A percentile compares a stretch with the other conserved stretches of the same genome.
phyloP scores from a whole-genome alignment of 1,140 invertebrate genomes.

The Drosophila sechellia region DNA sequence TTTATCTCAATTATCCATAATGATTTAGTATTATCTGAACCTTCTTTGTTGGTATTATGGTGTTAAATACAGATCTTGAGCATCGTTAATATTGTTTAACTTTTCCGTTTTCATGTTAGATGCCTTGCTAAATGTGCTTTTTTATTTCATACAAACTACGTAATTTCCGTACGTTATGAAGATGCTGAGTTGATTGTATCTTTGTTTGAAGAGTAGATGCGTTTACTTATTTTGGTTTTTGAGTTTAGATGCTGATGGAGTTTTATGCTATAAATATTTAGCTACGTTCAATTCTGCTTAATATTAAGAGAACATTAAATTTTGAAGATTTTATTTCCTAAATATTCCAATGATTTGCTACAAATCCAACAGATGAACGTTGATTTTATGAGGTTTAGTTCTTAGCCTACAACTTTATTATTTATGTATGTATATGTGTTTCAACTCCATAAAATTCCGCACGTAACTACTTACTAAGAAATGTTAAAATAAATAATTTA shows the following conservation, averaged over 20 bases:
- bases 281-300: constrained; percentile 39
- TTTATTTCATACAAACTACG: constrained; percentile 21
- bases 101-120: constrained; percentile 14
- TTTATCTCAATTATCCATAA: constrained; percentile 33
- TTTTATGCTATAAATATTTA: constrained; percentile 37
- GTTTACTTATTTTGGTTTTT: constrained; percentile 34
- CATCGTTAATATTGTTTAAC: constrained; percentile 51
- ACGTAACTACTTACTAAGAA: constrained; percentile 45
- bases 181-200: constrained; percentile 25
- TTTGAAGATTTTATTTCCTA: constrained; percentile 21
- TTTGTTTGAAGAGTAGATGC: constrained; percentile 10
- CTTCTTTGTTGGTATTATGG: constrained; percentile 24
- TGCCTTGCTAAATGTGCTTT: constrained; percentile 23
- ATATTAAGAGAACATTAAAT: constrained; percentile 14
- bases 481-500: constrained; percentile 65
- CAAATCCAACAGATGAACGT: constrained; percentile 41
- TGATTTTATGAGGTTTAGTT: constrained; percentile 3
- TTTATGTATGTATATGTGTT: constrained; percentile 35
- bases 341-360: constrained; percentile 28
- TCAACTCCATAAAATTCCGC: constrained; percentile 33
- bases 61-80: constrained; percentile 58
- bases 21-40: constrained; percentile 35
- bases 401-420: constrained; percentile 32
- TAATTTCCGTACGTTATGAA: constrained; percentile 29
- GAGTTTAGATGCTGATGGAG: constrained; percentile 48